Base-by-base conservation (phyloP, 2,797 vertebrate genomes). In the Intellagama lesueurii region DNA sequence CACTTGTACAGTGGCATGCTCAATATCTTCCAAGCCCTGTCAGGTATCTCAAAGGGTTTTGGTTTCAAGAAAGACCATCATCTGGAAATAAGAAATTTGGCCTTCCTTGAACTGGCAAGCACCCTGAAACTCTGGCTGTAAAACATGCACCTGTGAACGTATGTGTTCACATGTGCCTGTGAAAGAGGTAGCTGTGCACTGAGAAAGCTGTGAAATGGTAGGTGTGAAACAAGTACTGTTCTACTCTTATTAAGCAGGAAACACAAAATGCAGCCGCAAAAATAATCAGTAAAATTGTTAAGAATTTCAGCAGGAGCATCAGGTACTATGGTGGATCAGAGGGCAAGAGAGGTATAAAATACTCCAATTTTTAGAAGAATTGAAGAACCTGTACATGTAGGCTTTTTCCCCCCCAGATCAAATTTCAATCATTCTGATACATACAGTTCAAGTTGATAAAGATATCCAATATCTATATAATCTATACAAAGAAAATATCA, bases 41-140 rank as follows among this genome's bases (percentile, higher is more conserved):
- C 60, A 64, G 56, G 69, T 83, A n/a, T 5, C 8, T 80, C 85
- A 83, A 44, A 17, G 7, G 24, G 4, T 28, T 11, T 32, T 75
- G 73, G 5, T 35, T 91, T 12, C 5, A 19, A 86, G 32, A 66
- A 78, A 91, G 91, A 85, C 5, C 28, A 85, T 83, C 1, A 94
- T 85, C 16, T 44, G 0, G 0, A 60, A 44, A 9, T 26, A 9
- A n/a, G 0, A 0, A 40, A 16, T 9, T 19, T 76, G 80, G 60
- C 47, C 56, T 89, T 9, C 52, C 52, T 40, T 81, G 73, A 83
- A 4, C n/a, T 28, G 85, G 26, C 30, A 8, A 2, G 32, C 56
- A 90, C 22, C 49, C n/a, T 76, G 64, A 87, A 76, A 35, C 24
- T 16, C 3, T 44, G 40, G 40, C 47, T 87, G 32, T 81, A 72